Conservation (phyloP, 1,140 invertebrate genomes). For the Drosophila gunungcola region DNA sequence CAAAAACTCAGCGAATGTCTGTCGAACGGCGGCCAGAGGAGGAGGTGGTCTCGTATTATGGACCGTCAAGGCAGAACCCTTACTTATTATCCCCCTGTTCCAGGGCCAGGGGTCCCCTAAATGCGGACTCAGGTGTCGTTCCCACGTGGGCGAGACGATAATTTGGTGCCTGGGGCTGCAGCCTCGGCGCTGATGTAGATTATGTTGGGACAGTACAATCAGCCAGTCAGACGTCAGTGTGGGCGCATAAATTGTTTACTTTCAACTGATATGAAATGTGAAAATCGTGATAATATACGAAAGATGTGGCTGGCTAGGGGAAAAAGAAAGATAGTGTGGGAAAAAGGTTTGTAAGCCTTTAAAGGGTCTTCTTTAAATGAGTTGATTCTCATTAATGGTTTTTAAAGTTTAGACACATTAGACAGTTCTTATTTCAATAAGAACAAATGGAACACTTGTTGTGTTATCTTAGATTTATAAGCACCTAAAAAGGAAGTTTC, state of each 20-base stretch:
- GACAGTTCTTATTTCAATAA: background rate
- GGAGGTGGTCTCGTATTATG: background rate
- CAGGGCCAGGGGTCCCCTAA: constrained; percentile 44
- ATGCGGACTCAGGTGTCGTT: constrained; percentile 79
- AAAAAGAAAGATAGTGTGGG: constrained; percentile 46
- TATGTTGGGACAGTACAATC: constrained; percentile 66
- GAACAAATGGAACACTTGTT: background rate
- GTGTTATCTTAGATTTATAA: background rate
- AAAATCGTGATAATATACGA: constrained; percentile 65
- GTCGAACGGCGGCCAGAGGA: constrained; percentile 14
- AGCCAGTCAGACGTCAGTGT: constrained; percentile 71
- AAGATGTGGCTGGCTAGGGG: constrained; percentile 5
- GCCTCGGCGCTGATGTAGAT: constrained; percentile 65
- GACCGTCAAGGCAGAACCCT: constrained; percentile 34
- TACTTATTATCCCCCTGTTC: constrained; percentile 42
- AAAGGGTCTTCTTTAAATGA: constrained; percentile 16
- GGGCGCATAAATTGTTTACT: constrained; percentile 75
- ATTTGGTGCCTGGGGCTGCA: constrained; percentile 35
- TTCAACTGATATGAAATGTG: constrained; percentile 70
- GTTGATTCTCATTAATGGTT: constrained; percentile 34
- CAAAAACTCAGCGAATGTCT: constrained; percentile 52
- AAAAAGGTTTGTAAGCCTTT: constrained; percentile 31
- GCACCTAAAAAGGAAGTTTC: no score
- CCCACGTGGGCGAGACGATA: constrained; percentile 67
- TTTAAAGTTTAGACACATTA: background rate